Conservation (phyloP, 2,113 vertebrate genomes). For the Conger conger region DNA sequence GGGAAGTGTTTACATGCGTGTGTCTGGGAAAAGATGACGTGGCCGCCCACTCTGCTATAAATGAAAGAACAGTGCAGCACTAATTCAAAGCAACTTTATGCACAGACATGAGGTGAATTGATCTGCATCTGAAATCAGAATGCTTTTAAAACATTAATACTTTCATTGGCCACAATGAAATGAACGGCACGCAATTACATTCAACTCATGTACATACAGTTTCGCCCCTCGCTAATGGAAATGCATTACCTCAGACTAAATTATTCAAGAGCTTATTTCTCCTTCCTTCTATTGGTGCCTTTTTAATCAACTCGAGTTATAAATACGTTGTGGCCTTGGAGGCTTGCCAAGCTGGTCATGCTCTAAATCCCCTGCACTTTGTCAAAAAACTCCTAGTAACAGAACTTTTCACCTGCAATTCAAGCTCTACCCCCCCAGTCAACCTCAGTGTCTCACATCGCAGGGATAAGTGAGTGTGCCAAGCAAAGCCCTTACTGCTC, state of each 20-base stretch:
- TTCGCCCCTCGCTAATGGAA: not conserved
- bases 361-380: slow-evolving; percentile 28
- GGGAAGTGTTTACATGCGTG: not conserved
- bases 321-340: slow-evolving; percentile 32
- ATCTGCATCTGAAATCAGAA: not conserved
- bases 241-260: not conserved
- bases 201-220: not conserved
- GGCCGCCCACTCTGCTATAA: not conserved
- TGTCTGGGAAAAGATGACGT: not conserved
- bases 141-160: not conserved
- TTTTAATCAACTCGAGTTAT: slow-evolving; percentile 29
- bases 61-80: not conserved
- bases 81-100: not conserved
- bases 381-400: slow-evolving; percentile 16
- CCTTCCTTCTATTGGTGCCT: slow-evolving; percentile 16
- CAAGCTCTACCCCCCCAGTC: slow-evolving; percentile 30
- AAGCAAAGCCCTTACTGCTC: not conserved
- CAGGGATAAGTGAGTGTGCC: not conserved
- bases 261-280: not conserved
- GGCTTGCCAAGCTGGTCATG: slow-evolving; percentile 41
- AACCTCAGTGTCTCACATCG: slow-evolving; percentile 19
- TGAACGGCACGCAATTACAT: not conserved
- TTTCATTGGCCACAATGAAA: not conserved
- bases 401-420: slow-evolving; percentile 17
- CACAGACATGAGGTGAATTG: not conserved